Conservation (phyloP, 2,113 vertebrate species). For the Megaceryle maxima region DNA sequence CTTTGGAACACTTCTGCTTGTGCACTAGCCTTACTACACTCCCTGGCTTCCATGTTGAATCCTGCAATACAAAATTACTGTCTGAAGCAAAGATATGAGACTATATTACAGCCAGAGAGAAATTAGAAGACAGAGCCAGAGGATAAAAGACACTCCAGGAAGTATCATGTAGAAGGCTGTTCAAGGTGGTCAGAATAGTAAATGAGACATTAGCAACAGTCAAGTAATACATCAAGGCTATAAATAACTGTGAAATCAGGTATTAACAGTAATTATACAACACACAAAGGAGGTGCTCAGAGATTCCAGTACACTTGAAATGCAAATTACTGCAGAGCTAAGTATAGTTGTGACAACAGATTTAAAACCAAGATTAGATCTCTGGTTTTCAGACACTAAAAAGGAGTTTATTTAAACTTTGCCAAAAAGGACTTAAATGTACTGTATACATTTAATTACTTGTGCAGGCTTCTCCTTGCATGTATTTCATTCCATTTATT, state of each 20-base stretch:
- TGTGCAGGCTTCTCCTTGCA: not conserved
- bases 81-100: not conserved
- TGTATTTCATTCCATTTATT: not conserved
- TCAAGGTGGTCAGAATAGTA: slow-evolving; percentile 37
- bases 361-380: not conserved
- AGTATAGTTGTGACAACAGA: not conserved
- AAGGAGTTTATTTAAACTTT: not conserved
- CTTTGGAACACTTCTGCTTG: not conserved
- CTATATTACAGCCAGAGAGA: not conserved
- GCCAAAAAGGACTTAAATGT: not conserved
- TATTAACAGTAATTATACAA: slow-evolving; percentile 38
- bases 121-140: not conserved
- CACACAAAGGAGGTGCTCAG: not conserved
- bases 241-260: slow-evolving; percentile 48
- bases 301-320: slow-evolving; percentile 12
- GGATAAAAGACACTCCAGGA: slow-evolving; percentile 1
- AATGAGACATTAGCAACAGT: slow-evolving; percentile 20
- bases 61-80: not conserved
- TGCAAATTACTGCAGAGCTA: slow-evolving; percentile 26
- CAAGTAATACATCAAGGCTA: slow-evolving; percentile 20
- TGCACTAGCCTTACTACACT: not conserved
- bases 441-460: not conserved
- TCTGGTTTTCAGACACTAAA: not conserved
- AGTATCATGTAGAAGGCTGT: not conserved
- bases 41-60: not conserved